phyloP scores from a whole-genome alignment of 1,140 invertebrate genomes.

The Oreohelix idahoensis region DNA sequence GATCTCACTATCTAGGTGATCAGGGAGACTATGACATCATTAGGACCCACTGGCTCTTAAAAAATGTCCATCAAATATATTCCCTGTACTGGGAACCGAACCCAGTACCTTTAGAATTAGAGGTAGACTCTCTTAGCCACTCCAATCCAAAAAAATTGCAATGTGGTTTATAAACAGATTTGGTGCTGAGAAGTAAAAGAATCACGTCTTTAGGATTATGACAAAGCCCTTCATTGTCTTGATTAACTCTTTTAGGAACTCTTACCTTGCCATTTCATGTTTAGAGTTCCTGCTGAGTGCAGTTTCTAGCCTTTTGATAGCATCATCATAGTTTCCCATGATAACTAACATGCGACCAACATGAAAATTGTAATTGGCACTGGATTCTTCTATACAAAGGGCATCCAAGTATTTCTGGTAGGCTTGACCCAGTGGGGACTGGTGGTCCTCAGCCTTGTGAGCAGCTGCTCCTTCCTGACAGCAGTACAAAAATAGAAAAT shows the following conservation, averaged over 20 bases:
- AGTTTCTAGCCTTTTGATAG: conserved; percentile 66
- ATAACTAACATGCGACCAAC: conserved; percentile 69
- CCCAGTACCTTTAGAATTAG: too few relatives aligned
- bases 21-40: too few relatives aligned
- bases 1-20: too few relatives aligned
- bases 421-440: conserved; percentile 68
- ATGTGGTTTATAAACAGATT: too few relatives aligned
- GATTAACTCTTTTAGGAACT: not conserved
- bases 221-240: too few relatives aligned
- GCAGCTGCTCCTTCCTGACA: conserved; percentile 70
- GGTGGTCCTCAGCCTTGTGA: conserved; percentile 67
- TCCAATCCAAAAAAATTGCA: too few relatives aligned
- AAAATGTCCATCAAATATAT: too few relatives aligned
- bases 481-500: not conserved
- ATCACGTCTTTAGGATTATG: too few relatives aligned
- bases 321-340: conserved; percentile 69
- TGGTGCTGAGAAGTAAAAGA: too few relatives aligned
- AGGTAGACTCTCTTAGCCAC: too few relatives aligned
- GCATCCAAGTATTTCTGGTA: conserved; percentile 71
- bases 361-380: conserved; percentile 70
- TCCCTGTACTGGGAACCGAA: too few relatives aligned
- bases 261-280: conserved; percentile 66
- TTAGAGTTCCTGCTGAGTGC: conserved; percentile 68
- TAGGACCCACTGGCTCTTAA: too few relatives aligned
- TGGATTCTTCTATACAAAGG: conserved; percentile 65